These are phyloP conservation scores for Suncus etruscus DNA, from an alignment of 2,113 vertebrate species.

Conservation along the genomic window DNA sequence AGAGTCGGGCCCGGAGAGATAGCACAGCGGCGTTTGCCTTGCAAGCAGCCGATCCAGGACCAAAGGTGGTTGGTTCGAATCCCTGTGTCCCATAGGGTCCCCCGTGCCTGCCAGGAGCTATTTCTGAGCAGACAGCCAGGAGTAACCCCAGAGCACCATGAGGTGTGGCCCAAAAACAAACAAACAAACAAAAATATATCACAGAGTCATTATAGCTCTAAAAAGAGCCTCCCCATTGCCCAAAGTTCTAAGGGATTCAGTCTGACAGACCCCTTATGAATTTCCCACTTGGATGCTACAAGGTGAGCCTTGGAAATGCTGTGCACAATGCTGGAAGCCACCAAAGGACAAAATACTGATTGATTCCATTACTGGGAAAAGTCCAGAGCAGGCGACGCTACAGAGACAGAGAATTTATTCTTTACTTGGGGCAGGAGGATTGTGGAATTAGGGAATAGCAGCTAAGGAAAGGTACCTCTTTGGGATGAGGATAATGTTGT, in stretches of 20 bases:
- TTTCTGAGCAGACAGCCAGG: too few species aligned
- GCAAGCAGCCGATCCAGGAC: too few species aligned
- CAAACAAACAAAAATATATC: background rate
- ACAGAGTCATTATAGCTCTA: background rate
- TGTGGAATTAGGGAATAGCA: background rate
- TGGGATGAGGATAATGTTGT: background rate
- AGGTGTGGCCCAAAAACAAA: too few species aligned
- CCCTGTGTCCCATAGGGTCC: too few species aligned
- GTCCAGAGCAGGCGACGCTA: background rate
- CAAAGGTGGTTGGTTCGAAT: too few species aligned
- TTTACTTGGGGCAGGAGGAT: background rate
- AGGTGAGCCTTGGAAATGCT: fast-evolving
- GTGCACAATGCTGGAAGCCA: too few species aligned
- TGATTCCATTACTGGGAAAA: background rate
- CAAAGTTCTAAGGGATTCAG: background rate
- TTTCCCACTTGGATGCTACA: fast-evolving
- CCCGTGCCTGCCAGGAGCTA: too few species aligned
- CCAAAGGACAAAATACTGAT: fast-evolving
- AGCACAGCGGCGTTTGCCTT: too few species aligned
- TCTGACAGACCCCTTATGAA: background rate
- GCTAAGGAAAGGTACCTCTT: background rate
- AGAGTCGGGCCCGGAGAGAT: too few species aligned
- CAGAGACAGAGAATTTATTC: background rate
- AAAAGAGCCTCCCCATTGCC: too few species aligned
- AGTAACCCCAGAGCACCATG: too few species aligned